Base-by-base conservation (phyloP, 2,797 vertebrate species). In the Potorous gilbertii region DNA sequence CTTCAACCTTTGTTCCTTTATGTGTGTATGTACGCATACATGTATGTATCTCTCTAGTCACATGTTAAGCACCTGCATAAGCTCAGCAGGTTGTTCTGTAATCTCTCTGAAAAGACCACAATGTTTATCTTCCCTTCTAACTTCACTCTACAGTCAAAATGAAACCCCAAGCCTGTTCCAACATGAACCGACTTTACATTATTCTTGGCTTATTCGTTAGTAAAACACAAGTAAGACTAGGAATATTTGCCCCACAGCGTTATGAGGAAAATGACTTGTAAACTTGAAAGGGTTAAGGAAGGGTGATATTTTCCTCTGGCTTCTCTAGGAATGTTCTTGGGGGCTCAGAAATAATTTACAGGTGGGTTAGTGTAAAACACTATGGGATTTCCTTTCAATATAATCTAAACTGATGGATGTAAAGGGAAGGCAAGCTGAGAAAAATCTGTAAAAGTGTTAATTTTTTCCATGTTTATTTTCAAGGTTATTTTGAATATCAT, bases 171-270 rank as follows among this genome's bases (percentile, higher is more conserved):
- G 54, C 3, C 28, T 31, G 54, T 93, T 96, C 94, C 89, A 95
- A 93, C 46, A 95, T 89, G 93, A 95, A 95, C 95, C 95, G 21
- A 21, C 0, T 62, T 93, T 93, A 46, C 56, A n/a, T 55, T 46
- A 56, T 0, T 93, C 56, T 91, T 97, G 31, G 54, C 21, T 56
- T 31, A 8, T 81, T 16, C n/a, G 59, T 81, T 16, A 24, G n/a
- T 81, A 81, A 81, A 81, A 40, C 2, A 8, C 0, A 74, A 18
- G 40, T 74, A 11, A 40, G 14, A 16, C 66, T 40, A 40, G 66
- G 66, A 74, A 40, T 24, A 74, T 40, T 24, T 40, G 18, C n/a
- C n/a, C 40, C n/a, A 66, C 5, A 40, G 6, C 46, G n/a, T 81
- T 40, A 81, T 24, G 18, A 81, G 66, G 66, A 81, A 81, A 81